Evolutionary conservation across 2,797 vertebrate species (phyloP).

Genomic region (Hipposideros larvatus): DNA sequence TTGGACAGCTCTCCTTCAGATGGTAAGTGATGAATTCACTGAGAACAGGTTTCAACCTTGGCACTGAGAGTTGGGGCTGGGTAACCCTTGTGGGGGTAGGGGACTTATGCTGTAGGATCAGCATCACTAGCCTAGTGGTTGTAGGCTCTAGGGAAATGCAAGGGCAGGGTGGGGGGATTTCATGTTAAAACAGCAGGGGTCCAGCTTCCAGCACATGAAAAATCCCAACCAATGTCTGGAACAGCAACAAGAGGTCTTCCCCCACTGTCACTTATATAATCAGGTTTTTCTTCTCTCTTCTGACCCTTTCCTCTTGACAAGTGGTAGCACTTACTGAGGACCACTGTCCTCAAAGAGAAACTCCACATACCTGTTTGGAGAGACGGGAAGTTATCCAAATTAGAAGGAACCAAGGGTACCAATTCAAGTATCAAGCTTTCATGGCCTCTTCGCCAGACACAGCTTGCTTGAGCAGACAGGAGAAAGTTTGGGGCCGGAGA

Average conservation of each 20-base stretch:
- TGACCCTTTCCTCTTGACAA: background rate
- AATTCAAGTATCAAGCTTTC: background rate
- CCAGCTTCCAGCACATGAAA: background rate
- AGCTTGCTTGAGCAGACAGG: background rate
- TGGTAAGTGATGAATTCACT: background rate
- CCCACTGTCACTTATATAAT: background rate
- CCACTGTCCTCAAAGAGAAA: background rate
- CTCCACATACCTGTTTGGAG: background rate
- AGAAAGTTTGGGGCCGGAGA: background rate
- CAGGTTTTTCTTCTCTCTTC: background rate
- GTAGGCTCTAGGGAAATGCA: background rate
- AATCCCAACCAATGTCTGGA: background rate
- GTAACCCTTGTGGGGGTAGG: background rate
- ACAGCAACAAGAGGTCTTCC: background rate
- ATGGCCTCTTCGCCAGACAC: background rate
- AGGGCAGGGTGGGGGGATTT: background rate
- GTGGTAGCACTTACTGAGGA: background rate
- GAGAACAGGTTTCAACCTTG: background rate
- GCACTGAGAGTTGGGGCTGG: background rate
- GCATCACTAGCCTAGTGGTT: background rate
- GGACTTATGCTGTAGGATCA: background rate
- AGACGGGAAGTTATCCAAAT: background rate
- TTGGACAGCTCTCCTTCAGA: background rate
- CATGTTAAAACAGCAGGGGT: background rate
- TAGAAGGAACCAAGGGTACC: background rate